Percentiles rank a stretch among this genome's conserved stretches.
Evolutionary conservation across 2,797 vertebrate genomes (phyloP).

Genomic region (Leuciscus waleckii): DNA sequence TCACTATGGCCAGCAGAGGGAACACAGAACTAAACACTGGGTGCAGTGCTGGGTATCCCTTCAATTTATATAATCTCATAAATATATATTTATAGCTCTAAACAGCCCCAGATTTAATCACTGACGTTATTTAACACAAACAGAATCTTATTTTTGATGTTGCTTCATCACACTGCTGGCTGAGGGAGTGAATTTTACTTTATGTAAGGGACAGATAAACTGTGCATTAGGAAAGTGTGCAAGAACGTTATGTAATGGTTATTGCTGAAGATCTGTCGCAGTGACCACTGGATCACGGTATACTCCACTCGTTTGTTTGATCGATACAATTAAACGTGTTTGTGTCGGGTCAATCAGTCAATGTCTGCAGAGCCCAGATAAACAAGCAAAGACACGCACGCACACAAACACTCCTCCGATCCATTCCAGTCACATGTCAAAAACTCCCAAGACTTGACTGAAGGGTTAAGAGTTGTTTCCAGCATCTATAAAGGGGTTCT

Average conservation of each 20-base stretch:
- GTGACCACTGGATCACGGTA: background rate
- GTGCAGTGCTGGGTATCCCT: slow-evolving; percentile 2
- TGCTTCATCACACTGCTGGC: slow-evolving; percentile 48
- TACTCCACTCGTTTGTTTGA: background rate
- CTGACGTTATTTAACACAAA: slow-evolving; percentile 40
- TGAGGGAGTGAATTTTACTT: background rate
- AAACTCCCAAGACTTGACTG: background rate
- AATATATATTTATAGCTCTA: slow-evolving; percentile 55
- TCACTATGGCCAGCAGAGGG: slow-evolving; percentile 49
- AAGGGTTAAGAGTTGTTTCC: background rate
- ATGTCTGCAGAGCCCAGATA: slow-evolving; percentile 20
- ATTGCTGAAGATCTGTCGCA: background rate
- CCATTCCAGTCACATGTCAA: slow-evolving; percentile 24
- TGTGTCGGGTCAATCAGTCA: slow-evolving; percentile 29
- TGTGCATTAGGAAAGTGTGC: slow-evolving; percentile 33
- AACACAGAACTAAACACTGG: slow-evolving; percentile 5
- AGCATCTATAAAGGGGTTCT: background rate
- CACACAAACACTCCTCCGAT: slow-evolving; percentile 57
- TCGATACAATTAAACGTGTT: slow-evolving; percentile 34
- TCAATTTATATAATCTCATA: slow-evolving; percentile 57
- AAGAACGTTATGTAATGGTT: background rate
- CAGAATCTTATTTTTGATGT: slow-evolving; percentile 19
- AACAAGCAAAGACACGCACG: slow-evolving; percentile 33
- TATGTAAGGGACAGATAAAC: background rate
- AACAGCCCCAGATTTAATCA: slow-evolving; percentile 45